Base-by-base conservation (phyloP, 2,113 vertebrate genomes). In the Leuciscus idus region DNA sequence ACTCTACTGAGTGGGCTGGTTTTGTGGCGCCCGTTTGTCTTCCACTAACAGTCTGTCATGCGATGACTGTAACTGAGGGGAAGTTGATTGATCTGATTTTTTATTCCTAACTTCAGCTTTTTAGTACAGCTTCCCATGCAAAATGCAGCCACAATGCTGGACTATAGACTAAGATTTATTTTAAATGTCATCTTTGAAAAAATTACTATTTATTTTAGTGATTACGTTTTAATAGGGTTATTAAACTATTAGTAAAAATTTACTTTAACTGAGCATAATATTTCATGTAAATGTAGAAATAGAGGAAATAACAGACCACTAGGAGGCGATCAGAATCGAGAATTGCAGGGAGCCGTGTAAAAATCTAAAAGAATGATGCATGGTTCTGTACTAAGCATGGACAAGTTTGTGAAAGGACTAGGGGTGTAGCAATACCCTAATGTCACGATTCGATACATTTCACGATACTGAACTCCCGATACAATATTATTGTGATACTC, bases 11-110 rank as follows among this genome's bases (percentile, higher is more conserved):
- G 77, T 74, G n/a, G 30, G 43, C 36, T 64, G 70, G 28, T 28
- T 85, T 68, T 70, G 13, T 52, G 52, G 57, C 43, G 15, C 70
- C 72, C 26, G 26, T 72, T 77, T 59, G 46, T 85, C 30, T 23
- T 81, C 61, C 28, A 64, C 9, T 78, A 76, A 23, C 81, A 72
- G 81, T 85, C 30, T 85, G 87, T 61, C 76, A 62, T 70, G 83
- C 70, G 8, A 19, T 78, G 79, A 78, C 76, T 70, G 55, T 48
- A 36, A 26, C 30, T 62, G 55, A 50, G 21, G 21, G 26, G 7
- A 84, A 72, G 4, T 1, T 50, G 48, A 79, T 57, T 43, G 52
- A 39, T 11, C 17, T 28, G 15, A 50, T 11, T 19, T 43, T 5
- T 68, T 62, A 61, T 62, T 33, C 33, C 33, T 4, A 26, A 43